Base-by-base conservation (phyloP, 2,797 vertebrate genomes). In the Xenopus petersii region DNA sequence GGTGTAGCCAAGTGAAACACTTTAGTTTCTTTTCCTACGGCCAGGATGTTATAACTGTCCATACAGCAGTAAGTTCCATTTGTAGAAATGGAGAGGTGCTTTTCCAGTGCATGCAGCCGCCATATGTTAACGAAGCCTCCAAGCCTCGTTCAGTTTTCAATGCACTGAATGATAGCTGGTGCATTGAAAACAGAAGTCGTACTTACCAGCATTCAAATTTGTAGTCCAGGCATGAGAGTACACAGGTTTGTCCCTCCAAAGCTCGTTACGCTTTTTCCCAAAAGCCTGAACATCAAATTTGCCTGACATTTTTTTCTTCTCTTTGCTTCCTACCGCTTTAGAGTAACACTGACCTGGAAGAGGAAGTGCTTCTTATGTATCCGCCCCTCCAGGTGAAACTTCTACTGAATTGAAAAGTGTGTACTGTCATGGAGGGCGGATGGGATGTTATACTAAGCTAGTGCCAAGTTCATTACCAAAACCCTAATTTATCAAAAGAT, bases 301-400 rank as follows among this genome's bases (percentile, higher is more conserved):
- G 67, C 67, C 77, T 64, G 67, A 74, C 33, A 74, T 65, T 58
- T 74, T 70, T 70, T 24, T 79, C 76, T 79, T 79, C 77, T 74
- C 64, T 74, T 48, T 74, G 71, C 73, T 74, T 79, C 60, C 71
- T 74, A 79, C 54, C 26, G 61, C 71, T 66, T 74, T 74, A 65
- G 71, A 47, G 63, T 71, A 79, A 70, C 77, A 79, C 46, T 79
- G 77, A 79, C 71, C 77, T 79, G 71, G 77, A 79, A 79, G 71
- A 79, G 54, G 67, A 74, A 79, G 71, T 62, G 67, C 55, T 67
- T 67, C 77, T 74, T 74, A 79, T 70, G 26, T 12, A 42, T 61
- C 61, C 60, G 71, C 67, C 71, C 55, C 66, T 70, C 76, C 71
- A 69, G 70, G 70, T 56, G 15, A n/a, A 8, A 17, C 36, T 56